Evolutionary conservation across 2,888 invertebrate species (phyloP).

Genomic region (Torymus tubicola): DNA sequence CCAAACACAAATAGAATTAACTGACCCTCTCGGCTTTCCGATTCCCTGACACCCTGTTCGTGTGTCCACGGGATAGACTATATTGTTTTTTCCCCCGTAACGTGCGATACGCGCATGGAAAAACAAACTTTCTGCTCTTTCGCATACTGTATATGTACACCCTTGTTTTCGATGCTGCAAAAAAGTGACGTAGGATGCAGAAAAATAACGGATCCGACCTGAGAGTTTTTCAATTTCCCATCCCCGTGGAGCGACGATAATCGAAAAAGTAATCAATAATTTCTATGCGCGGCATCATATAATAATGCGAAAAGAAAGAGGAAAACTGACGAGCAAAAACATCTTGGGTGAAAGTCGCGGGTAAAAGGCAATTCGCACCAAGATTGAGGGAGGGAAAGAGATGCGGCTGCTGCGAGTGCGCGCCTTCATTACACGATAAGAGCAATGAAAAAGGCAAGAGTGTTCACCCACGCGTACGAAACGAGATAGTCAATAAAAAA

Average conservation of each 20-base stretch:
- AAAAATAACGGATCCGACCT: not conserved
- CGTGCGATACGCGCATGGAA: no score
- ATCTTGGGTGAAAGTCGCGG: not conserved
- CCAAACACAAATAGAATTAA: no score
- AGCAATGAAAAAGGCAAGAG: not conserved
- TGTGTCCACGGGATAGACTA: no score
- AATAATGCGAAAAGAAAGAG: not conserved
- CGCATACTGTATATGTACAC: no score
- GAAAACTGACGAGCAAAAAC: no score
- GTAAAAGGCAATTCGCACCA: not conserved
- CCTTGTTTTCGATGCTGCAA: not conserved
- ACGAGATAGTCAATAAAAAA: not conserved
- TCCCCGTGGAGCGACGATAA: constrained; percentile 7
- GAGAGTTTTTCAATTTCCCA: constrained; percentile 35
- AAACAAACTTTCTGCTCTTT: no score
- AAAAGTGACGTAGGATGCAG: not conserved
- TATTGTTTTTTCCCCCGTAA: no score
- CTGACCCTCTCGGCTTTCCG: no score
- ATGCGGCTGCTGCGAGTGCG: not conserved
- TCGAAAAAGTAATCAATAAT: not conserved
- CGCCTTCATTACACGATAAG: constrained; percentile 22
- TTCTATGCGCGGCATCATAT: not conserved
- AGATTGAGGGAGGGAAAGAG: not conserved
- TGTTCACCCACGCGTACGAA: no score
- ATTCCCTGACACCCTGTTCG: no score